Evolutionary conservation across 2,888 invertebrate species (phyloP).

Genomic region (Gordius sp.): DNA sequence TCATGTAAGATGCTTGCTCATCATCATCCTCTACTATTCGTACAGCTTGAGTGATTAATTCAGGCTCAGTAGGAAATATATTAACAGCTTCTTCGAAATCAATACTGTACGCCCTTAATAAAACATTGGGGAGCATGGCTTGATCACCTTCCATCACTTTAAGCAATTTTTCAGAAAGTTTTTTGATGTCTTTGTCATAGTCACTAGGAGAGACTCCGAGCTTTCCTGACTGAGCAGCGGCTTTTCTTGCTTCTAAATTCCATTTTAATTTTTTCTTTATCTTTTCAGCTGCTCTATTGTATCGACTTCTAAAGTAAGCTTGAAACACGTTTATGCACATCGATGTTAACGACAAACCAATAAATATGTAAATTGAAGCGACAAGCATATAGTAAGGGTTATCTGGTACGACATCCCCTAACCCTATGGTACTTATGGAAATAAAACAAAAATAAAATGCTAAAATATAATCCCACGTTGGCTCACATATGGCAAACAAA

Average conservation of each 20-base stretch:
- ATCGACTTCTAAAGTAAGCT: conserved; percentile 25
- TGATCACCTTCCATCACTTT: conserved; percentile 9
- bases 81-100: conserved; percentile 12
- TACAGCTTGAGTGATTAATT: neutral
- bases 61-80: conserved; percentile 1
- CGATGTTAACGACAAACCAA: conserved; percentile 73
- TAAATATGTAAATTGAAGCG: conserved; percentile 66
- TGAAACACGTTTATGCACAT: conserved; percentile 92
- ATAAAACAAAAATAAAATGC: conserved; percentile 89
- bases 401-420: conserved; percentile 32
- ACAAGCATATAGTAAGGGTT: conserved; percentile 66
- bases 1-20: no score
- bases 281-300: conserved; percentile 13
- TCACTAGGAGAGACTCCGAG: conserved; percentile 1
- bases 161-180: conserved; percentile 7
- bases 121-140: neutral
- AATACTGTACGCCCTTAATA: neutral
- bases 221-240: neutral
- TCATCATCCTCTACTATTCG: neutral
- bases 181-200: conserved; percentile 9
- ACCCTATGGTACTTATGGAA: conserved; percentile 80
- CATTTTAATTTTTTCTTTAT: conserved; percentile 13
- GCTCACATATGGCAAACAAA: conserved; percentile 37
- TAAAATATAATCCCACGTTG: conserved; percentile 61
- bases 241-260: conserved; percentile 11